These are phyloP conservation scores for Rapana venosa DNA, from an alignment of 2,888 invertebrate species.

Conservation along the genomic window DNA sequence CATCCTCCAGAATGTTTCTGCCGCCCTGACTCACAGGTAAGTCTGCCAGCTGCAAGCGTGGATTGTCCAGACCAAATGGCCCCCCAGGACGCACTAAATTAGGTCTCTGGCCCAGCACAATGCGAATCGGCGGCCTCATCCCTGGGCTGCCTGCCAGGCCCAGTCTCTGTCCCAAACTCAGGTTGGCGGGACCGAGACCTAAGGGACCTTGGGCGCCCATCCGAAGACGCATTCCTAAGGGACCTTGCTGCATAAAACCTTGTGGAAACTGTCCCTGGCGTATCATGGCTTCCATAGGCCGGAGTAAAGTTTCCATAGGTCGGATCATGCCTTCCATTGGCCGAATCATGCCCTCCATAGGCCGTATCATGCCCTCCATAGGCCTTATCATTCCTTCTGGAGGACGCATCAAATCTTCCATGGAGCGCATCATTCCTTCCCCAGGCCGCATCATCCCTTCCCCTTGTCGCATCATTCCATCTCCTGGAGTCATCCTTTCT, in stretches of 20 bases:
- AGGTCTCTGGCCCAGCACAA: constrained; percentile 36
- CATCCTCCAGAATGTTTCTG: neutral
- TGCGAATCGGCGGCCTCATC: constrained; percentile 31
- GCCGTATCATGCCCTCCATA: neutral
- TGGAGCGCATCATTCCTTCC: neutral
- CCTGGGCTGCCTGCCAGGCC: constrained; percentile 45
- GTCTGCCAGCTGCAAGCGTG: constrained; percentile 15
- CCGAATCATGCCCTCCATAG: constrained; percentile 2
- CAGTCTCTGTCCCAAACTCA: constrained; percentile 45
- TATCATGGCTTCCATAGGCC: constrained; percentile 41
- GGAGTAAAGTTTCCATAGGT: neutral
- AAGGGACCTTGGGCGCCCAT: constrained; percentile 2
- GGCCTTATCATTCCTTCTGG: neutral
- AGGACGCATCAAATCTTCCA: neutral
- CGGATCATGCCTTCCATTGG: neutral
- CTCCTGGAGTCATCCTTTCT: neutral
- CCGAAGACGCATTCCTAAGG: constrained; percentile 32
- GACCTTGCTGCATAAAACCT: constrained; percentile 50
- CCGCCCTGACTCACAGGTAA: neutral
- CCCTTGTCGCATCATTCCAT: neutral
- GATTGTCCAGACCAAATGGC: constrained; percentile 22
- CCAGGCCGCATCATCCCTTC: neutral
- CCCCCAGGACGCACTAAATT: constrained; percentile 27
- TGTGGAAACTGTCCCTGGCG: constrained; percentile 49
- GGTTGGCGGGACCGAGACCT: constrained; percentile 42